Base-by-base conservation (phyloP, 1,140 invertebrate genomes). In the Tetraneura akinire region DNA sequence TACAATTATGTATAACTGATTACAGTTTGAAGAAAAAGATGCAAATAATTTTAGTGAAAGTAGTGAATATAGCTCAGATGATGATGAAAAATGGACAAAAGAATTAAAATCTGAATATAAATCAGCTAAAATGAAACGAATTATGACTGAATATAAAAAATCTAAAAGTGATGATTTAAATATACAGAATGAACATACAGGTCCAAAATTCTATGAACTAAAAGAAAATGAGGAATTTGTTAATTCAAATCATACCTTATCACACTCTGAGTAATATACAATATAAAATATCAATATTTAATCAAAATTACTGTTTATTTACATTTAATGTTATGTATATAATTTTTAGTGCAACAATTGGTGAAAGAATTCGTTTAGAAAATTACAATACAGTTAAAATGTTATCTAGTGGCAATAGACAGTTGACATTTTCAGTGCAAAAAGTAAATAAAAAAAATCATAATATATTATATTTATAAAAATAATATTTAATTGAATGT, bases 31-130 rank as follows among this genome's bases (percentile, higher is more conserved):
- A 80, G 66, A 82, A 13, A 86, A 87, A 80, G 87, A 84, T 18
- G 83, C 83, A 42, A 82, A 82, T 81, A 87, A 85, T 82, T 85
- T 86, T 32, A 87, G 86, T 47, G 86, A 87, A 81, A 85, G 84
- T 82, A 85, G 85, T 80, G 85, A 87, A 80, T 84, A 85, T 80
- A 85, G 81, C 60, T 92, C 92, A 0, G 93, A 94, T 83, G 93
- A 95, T 86, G 92, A 94, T 45, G 89, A 90, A 82, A 87, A 89
- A 29, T 94, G 92, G 91, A 88, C 90, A 0, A 91, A 92, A 83
- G 93, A 96, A 88, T 88, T 95, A 42, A 92, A 93, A 83, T 91
- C 91, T 83, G 90, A 94, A 82, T 92, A 92, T 55, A 70, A 81
- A 66, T 64, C 68, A 37, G 70, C 83, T 8, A 81, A 84, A 87